These are phyloP conservation scores for Heliothis subflexa DNA, from an alignment of 1,140 invertebrate genomes.

Conservation along the genomic window DNA sequence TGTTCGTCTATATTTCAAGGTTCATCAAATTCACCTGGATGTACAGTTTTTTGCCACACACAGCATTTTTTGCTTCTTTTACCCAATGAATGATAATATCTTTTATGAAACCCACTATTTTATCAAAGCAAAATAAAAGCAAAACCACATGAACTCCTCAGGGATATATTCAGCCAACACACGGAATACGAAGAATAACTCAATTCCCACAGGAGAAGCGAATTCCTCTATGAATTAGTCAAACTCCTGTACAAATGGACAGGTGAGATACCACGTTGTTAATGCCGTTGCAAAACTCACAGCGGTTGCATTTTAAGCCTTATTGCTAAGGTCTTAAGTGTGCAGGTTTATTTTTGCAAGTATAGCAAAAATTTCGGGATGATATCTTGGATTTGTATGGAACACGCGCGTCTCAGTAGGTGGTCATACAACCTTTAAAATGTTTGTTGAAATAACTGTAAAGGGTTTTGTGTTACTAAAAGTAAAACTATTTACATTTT, in stretches of 20 bases:
- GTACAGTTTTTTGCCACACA: neutral
- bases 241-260: constrained; percentile 44
- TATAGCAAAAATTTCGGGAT: neutral
- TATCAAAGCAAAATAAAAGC: neutral
- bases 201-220: constrained; percentile 19
- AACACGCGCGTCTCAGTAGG: constrained; percentile 36
- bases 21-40: constrained; percentile 1
- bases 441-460: constrained; percentile 19
- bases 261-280: constrained; percentile 13
- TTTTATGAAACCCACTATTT: neutral
- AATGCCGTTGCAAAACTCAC: neutral
- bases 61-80: too few species aligned
- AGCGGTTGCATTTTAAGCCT: neutral
- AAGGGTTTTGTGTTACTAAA: neutral
- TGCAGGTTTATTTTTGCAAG: neutral
- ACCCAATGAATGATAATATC: neutral
- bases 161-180: neutral
- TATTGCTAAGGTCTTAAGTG: neutral
- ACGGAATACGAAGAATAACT: constrained; percentile 17
- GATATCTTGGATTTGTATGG: constrained; percentile 12
- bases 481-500: neutral
- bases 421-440: constrained; percentile 22
- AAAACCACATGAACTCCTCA: constrained; percentile 14
- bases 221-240: constrained; percentile 34
- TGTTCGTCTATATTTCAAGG: constrained; percentile 13